Evolutionary conservation across 2,113 vertebrate species (phyloP), one percentile per base, ranked within the genome.

Genomic region (Scartelaos histophorus): DNA sequence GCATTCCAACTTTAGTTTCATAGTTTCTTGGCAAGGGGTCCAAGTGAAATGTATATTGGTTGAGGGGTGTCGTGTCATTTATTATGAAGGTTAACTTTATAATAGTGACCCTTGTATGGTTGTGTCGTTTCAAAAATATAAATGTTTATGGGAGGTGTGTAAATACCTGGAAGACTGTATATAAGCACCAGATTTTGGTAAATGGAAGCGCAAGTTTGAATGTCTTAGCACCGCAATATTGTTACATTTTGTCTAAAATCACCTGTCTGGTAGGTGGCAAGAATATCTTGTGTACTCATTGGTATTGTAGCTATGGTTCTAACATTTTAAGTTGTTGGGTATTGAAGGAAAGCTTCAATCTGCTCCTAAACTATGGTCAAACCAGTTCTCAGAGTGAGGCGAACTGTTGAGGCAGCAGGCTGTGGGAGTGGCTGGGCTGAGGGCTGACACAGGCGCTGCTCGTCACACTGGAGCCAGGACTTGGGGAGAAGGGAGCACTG

Each of bases 371-470:
- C 16, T 24, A 58, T 49, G 11, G 1, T 9, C 57, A 66, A 76
- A 73, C 64, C 5, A 1, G 0, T 51, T 38, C 66, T 80, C 78
- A 66, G 71, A 75, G 71, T 1, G 68, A 74, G 53, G 69, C 38
- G 0, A 68, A 80, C 19, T 76, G 69, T 7, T 68, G 65, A 0
- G 76, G 66, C 71, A 73, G 78, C 43, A 77, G 67, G 53, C 45
- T 82, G 12, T 70, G 75, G 69, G 58, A 3, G 49, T 47, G 73
- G 69, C 79, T 0, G 67, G 73, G 79, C 67, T 76, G 79, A 62
- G 85, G 82, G 38, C 86, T 88, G 0, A 29, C 13, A 22, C 73
- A 73, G 75, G 76, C 66, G 24, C 82, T 88, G 75, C 86, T 85
- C 84, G 46, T 3, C 10, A 57, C 60, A 19, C 85, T 87, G 0